phyloP scores from a whole-genome alignment of 1,140 invertebrate genomes.

The Apis cerana region DNA sequence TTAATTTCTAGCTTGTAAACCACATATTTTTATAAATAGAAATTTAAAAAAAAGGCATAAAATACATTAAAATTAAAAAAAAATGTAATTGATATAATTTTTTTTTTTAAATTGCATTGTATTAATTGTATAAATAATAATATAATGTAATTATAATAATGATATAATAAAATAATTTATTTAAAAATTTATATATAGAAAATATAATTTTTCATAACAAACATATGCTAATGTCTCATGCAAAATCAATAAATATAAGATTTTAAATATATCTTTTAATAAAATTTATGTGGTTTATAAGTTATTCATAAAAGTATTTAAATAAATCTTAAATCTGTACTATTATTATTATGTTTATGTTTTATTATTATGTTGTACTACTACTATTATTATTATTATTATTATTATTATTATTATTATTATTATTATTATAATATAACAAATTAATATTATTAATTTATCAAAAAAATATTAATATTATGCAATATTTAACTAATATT shows the following conservation, averaged over 20 bases:
- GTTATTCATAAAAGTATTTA: background rate
- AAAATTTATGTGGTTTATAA: conserved; percentile 5
- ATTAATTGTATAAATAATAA: too few relatives aligned
- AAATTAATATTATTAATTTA: background rate
- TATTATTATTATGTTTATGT: background rate
- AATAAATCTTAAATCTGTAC: conserved; percentile 23
- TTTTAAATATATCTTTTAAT: background rate
- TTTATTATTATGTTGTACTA: too few relatives aligned
- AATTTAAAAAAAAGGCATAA: background rate
- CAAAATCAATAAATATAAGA: background rate
- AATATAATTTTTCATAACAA: background rate
- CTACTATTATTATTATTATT: background rate
- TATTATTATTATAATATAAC: background rate
- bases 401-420: background rate
- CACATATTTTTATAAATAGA: conserved; percentile 8
- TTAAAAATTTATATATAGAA: background rate
- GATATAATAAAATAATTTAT: too few relatives aligned
- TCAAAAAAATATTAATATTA: background rate
- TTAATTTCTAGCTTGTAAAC: conserved; percentile 13
- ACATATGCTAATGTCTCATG: background rate
- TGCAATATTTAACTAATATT: background rate
- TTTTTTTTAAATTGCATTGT: too few relatives aligned
- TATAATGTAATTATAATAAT: background rate
- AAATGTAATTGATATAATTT: background rate
- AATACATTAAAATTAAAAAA: conserved; percentile 6